Evolutionary conservation across 2,113 vertebrate species (phyloP), one percentile per base, ranked within the genome.

Genomic region (Chaetodon trifascialis): DNA sequence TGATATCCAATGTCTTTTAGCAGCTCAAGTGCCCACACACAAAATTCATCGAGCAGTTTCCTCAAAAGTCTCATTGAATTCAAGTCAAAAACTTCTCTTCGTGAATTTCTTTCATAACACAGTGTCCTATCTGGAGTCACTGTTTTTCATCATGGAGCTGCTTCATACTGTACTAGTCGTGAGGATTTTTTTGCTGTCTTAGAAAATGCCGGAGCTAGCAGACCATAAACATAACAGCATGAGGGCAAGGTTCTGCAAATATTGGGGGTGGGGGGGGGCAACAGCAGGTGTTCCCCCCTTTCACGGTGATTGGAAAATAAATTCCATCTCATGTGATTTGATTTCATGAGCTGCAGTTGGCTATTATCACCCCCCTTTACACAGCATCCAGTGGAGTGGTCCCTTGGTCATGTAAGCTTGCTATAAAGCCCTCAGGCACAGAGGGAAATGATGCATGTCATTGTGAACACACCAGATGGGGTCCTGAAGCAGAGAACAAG

Each of bases 381-480:
- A 72, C 60, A 68, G 84, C 70, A 89, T 83, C 73, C 86, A 85
- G 75, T 67, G 82, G 56, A 87, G 87, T 72, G 78, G 66, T 72
- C 85, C 79, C 79, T 88, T 44, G 62, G 80, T 86, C 62, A 7
- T 63, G 73, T 44, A 16, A n/a, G 49, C 80, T 71, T 3, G 69
- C 84, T 56, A 51, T 76, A 83, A 93, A 88, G 73, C 88, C 91
- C 78, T 63, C 14, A 15, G 83, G 84, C 86, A 42, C 56, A 4
- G 49, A 15, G 55, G 71, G 86, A 93, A 92, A 91, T 91, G 89
- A 93, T 90, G 92, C 92, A 80, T 94, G 89, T 92, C 85, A 94
- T 93, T 93, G 88, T 86, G 80, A 90, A 89, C 88, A 88, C 76
- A 88, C 87, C 94, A 95, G 93, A 94, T 94, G 94, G 93, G 89